These are phyloP conservation scores for Luscinia luscinia DNA, from an alignment of 2,797 vertebrate genomes.

Conservation along the genomic window DNA sequence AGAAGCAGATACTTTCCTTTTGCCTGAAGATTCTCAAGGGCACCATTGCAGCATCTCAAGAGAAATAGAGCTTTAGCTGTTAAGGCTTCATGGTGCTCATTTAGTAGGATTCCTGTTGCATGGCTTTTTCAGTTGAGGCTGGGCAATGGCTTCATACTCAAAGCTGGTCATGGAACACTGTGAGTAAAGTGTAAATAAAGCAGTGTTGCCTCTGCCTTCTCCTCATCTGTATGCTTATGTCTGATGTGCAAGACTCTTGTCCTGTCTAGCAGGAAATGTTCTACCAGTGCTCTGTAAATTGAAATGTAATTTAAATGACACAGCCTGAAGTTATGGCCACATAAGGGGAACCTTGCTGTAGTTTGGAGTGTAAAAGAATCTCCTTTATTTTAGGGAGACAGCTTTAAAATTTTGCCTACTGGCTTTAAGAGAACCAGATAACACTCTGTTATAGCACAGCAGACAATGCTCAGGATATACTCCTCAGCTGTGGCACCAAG, in stretches of 20 bases:
- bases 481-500: background rate
- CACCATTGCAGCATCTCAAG: background rate
- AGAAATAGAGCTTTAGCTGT: background rate
- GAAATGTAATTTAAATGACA: background rate
- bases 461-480: background rate
- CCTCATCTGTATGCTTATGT: background rate
- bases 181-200: background rate
- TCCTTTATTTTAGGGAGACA: background rate
- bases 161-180: background rate
- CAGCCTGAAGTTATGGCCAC: background rate
- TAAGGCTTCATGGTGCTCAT: background rate
- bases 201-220: background rate
- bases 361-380: background rate
- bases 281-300: background rate
- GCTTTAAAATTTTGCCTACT: background rate
- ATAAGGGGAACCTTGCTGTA: background rate
- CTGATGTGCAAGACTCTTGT: background rate
- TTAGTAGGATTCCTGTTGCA: background rate
- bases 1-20: slow-evolving; percentile 2
- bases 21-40: background rate
- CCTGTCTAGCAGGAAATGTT: background rate
- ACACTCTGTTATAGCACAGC: background rate
- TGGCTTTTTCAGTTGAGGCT: background rate
- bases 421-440: background rate
- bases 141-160: background rate